phyloP scores from a whole-genome alignment of 1,140 invertebrate species.

The Aphaenogaster ashmeadi region DNA sequence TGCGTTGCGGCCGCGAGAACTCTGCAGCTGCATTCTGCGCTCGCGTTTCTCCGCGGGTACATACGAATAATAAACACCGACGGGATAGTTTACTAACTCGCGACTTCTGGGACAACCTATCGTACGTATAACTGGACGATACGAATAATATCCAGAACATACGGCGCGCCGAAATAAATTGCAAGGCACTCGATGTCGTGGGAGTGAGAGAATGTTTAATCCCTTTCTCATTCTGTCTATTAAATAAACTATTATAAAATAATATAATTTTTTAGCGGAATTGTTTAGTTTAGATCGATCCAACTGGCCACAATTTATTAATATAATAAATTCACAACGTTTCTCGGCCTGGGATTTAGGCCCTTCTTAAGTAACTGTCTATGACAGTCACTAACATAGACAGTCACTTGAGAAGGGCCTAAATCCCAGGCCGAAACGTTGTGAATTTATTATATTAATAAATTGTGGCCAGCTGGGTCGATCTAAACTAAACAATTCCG shows the following conservation, averaged over 20 bases:
- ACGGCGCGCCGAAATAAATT: slow-evolving; percentile 4
- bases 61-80: slow-evolving; percentile 39
- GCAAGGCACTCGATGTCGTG: neutral
- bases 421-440: too few relatives aligned
- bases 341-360: too few relatives aligned
- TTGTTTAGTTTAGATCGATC: too few relatives aligned
- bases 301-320: too few relatives aligned
- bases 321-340: too few relatives aligned
- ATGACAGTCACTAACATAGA: too few relatives aligned
- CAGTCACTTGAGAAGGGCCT: too few relatives aligned
- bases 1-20: slow-evolving; percentile 27
- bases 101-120: neutral
- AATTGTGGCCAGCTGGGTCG: too few relatives aligned
- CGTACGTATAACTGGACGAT: neutral
- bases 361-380: too few relatives aligned
- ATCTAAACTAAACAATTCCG: too few relatives aligned
- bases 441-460: too few relatives aligned
- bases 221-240: neutral
- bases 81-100: neutral
- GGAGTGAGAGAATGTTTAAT: neutral
- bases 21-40: neutral
- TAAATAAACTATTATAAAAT: neutral
- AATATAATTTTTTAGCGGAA: too few relatives aligned
- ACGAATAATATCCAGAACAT: neutral
- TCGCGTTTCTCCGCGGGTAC: neutral